These are phyloP conservation scores for Tauraco hartlaubi DNA, from an alignment of 2,797 vertebrate species.

Conservation along the genomic window DNA sequence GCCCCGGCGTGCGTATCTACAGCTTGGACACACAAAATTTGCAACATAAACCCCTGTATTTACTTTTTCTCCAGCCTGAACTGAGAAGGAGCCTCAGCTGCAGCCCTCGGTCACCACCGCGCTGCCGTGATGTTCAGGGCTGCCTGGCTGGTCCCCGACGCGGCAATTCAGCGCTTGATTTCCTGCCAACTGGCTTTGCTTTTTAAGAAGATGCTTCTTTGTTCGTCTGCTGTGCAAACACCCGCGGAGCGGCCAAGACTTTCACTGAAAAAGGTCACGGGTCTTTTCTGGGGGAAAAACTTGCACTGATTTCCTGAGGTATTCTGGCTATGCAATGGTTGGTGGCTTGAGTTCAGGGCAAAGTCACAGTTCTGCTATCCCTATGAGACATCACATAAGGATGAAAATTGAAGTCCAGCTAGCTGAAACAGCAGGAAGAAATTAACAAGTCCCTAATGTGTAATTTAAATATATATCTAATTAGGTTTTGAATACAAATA, in stretches of 20 bases:
- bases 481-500: not conserved
- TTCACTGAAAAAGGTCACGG: not conserved
- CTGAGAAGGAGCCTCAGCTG: not conserved
- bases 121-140: not conserved
- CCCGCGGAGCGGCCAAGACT: not conserved
- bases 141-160: not conserved
- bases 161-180: not conserved
- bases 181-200: constrained; percentile 13
- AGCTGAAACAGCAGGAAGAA: not conserved
- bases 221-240: constrained; percentile 31
- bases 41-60: not conserved
- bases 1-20: fast-evolving
- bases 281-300: not conserved
- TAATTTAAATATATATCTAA: not conserved
- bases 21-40: not conserved
- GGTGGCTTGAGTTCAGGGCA: not conserved
- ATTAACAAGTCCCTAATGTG: not conserved
- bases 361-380: not conserved
- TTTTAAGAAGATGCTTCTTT: constrained; percentile 45
- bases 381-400: not conserved
- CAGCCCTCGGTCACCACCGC: not conserved
- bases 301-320: not conserved
- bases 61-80: not conserved
- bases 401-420: not conserved
- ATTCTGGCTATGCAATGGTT: not conserved